A percentile compares a stretch with the other conserved stretches of the same genome.
Conservation (phyloP, 2,797 vertebrate genomes). For the Xenops minutus region DNA sequence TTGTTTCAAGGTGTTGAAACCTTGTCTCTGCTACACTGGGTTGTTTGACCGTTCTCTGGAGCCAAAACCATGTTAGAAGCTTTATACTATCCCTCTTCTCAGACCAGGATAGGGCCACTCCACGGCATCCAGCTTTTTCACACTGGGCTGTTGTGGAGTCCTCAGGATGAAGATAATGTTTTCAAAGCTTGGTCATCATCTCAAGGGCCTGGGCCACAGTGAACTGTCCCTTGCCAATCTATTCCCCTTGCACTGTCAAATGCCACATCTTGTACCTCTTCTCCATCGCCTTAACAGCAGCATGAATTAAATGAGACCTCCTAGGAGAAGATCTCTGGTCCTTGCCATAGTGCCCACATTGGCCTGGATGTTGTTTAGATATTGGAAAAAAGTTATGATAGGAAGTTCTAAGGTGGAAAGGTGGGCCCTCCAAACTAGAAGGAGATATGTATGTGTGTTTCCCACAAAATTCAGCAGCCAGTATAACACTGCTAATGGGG, state of each 20-base stretch:
- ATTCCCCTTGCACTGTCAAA: not conserved
- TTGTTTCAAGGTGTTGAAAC: slow-evolving; percentile 14
- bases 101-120: not conserved
- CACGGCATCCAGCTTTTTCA: not conserved
- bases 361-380: not conserved
- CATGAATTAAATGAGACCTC: not conserved
- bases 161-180: not conserved
- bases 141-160: not conserved
- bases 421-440: not conserved
- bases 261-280: not conserved
- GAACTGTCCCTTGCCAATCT: not conserved
- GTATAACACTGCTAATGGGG: not conserved
- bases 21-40: not conserved
- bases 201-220: not conserved
- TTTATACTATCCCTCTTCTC: not conserved
- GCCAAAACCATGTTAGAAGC: not conserved
- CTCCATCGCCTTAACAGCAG: not conserved
- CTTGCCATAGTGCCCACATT: not conserved
- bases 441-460: not conserved
- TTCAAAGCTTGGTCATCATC: not conserved
- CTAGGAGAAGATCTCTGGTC: not conserved
- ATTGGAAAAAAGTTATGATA: not conserved
- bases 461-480: not conserved
- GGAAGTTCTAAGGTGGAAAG: not conserved
- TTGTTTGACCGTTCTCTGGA: not conserved